Percentiles rank a stretch among this genome's conserved stretches.
phyloP scores from a whole-genome alignment of 2,113 vertebrate species.

The Microtus richardsoni region DNA sequence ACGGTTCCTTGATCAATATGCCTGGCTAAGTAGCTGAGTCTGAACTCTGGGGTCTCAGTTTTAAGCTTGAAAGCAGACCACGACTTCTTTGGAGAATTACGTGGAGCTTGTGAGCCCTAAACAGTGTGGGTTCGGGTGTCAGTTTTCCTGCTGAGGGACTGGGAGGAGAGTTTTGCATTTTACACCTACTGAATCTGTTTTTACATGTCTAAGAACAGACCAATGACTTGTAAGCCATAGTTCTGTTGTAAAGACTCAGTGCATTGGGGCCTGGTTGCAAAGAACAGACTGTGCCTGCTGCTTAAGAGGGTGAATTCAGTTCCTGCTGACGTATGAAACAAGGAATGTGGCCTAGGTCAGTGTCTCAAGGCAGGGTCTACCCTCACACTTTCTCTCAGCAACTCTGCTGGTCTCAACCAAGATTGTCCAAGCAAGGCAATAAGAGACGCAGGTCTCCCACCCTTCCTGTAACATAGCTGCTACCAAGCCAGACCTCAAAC shows the following conservation, averaged over 20 bases:
- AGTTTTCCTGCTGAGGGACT: neutral
- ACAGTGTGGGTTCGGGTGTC: neutral
- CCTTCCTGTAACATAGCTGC: neutral
- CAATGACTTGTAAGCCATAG: neutral
- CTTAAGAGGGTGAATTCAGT: accelerated
- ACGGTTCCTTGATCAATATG: neutral
- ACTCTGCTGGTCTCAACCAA: neutral
- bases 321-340: neutral
- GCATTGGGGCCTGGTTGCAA: neutral
- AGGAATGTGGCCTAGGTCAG: neutral
- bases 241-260: neutral
- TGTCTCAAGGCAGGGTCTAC: neutral
- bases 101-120: neutral
- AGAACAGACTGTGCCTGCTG: accelerated
- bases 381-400: neutral
- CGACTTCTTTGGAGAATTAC: neutral
- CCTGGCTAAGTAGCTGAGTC: neutral
- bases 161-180: neutral
- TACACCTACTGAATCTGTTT: neutral
- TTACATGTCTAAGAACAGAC: neutral
- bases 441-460: accelerated
- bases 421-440: neutral
- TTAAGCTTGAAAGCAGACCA: neutral
- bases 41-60: neutral
- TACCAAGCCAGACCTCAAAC: neutral